Conservation (phyloP, 2,888 invertebrate species). For the Drosophila acutilabella region DNA sequence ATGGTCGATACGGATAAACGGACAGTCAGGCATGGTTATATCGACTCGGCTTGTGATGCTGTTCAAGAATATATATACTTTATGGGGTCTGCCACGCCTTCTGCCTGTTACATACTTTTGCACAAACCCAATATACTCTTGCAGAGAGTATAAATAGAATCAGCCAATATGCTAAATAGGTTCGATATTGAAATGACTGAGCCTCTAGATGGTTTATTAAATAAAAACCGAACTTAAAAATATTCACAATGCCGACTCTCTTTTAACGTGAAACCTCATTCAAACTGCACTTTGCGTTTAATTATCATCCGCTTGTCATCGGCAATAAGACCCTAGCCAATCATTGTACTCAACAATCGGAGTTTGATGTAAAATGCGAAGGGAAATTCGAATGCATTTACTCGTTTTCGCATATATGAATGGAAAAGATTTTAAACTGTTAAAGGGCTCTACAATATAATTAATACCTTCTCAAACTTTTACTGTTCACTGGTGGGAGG, state of each 20-base stretch:
- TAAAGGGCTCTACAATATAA: slow-evolving; percentile 31
- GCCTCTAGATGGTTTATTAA: slow-evolving; percentile 14
- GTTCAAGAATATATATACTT: too few species aligned
- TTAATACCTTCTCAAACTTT: slow-evolving; percentile 40
- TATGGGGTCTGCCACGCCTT: too few species aligned
- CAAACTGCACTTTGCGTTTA: slow-evolving; percentile 42
- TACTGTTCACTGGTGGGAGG: neutral
- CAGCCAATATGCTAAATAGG: neutral
- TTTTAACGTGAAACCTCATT: slow-evolving; percentile 14
- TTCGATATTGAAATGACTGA: slow-evolving; percentile 9
- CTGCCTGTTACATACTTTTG: too few species aligned
- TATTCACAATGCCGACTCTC: slow-evolving; percentile 9
- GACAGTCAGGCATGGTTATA: too few species aligned
- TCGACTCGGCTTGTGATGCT: too few species aligned
- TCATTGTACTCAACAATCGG: slow-evolving; percentile 42
- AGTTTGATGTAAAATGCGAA: slow-evolving; percentile 65
- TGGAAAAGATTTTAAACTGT: slow-evolving; percentile 23
- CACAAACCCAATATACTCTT: too few species aligned
- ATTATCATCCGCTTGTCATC: slow-evolving; percentile 33
- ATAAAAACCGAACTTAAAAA: slow-evolving; percentile 8
- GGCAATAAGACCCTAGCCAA: slow-evolving; percentile 30
- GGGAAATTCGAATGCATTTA: neutral
- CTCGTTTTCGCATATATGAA: neutral
- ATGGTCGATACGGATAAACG: too few species aligned
- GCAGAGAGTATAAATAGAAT: too few species aligned